Base-by-base conservation (phyloP, 2,113 vertebrate species). In the Pardalotus punctatus region DNA sequence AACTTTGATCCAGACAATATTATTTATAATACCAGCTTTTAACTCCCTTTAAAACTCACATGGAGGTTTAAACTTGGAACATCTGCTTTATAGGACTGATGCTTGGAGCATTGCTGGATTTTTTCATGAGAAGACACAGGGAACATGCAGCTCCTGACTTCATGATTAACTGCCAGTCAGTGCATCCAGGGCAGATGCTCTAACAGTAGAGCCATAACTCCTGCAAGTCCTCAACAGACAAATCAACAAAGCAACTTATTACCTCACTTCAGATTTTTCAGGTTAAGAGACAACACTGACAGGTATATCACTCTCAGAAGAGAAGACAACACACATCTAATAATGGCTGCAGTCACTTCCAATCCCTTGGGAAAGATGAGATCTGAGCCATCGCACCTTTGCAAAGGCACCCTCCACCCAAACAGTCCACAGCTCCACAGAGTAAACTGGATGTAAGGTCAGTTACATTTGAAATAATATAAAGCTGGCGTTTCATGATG, bases 321-420 rank as follows among this genome's bases (percentile, higher is more conserved):
- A 70, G 40, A 36, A 35, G 57, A 35, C 14, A 74, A 57, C 16
- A 45, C 4, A 31, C 22, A 31, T 9, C 24, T 36, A 28, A 40
- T 17, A 36, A 73, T 1, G 22, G 11, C 47, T 48, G 47, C 53
- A 57, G 31, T 36, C 69, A 57, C 58, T 51, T 53, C 50, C 38
- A 66, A 66, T 8, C 15, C 58, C 33, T 38, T 17, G 33, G 40
- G 36, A 79, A 90, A 4, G 43, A 21, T 25, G 81, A 53, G 35
- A 60, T 9, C 10, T 28, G 35, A 71, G 50, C 28, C 20, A 48
- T 4, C 0, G 0, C 10, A 72, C 42, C 67, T 29, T 35, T 40
- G 18, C 25, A 36, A 57, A 81, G 12, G 45, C 40, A 77, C 23
- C 21, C 45, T 51, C 45, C 38, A 53, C 12, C 27, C 23, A 2